A percentile compares a stretch with the other conserved stretches of the same genome.
These are phyloP conservation scores for Chalcis sispes DNA, from an alignment of 2,888 invertebrate genomes.

Conservation along the genomic window DNA sequence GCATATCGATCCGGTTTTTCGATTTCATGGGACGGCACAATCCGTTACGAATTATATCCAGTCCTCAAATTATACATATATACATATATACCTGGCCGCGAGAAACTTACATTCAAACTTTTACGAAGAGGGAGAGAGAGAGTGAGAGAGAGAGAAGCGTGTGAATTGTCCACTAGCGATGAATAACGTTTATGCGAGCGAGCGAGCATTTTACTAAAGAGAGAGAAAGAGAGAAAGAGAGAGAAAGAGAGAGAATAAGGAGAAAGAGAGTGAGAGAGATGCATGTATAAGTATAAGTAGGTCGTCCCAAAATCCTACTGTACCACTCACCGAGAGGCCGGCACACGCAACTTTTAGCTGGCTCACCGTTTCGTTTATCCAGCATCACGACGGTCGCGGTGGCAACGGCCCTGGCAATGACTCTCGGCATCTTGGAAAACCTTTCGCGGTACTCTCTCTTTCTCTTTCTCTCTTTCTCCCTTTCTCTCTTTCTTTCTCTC, in stretches of 20 bases:
- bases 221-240: too few relatives aligned
- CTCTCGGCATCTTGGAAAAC: constrained; percentile 27
- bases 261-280: background rate
- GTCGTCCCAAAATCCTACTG: constrained; percentile 62
- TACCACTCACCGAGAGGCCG: constrained; percentile 62
- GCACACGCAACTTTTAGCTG: constrained; percentile 36
- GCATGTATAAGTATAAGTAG: constrained; percentile 59
- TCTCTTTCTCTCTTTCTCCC: constrained; percentile 2
- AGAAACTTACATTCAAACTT: too few relatives aligned
- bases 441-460: background rate
- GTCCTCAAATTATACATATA: background rate
- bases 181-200: too few relatives aligned
- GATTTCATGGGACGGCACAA: constrained; percentile 13
- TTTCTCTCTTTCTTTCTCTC: background rate
- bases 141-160: too few relatives aligned
- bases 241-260: background rate
- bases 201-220: too few relatives aligned
- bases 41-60: constrained; percentile 32
- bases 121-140: too few relatives aligned
- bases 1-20: constrained; percentile 17
- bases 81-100: too few relatives aligned
- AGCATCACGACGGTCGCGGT: constrained; percentile 59
- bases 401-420: constrained; percentile 56
- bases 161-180: too few relatives aligned
- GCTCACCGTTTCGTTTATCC: background rate